Conservation (phyloP, 2,113 vertebrate species). For the Hystrix brachyura region DNA sequence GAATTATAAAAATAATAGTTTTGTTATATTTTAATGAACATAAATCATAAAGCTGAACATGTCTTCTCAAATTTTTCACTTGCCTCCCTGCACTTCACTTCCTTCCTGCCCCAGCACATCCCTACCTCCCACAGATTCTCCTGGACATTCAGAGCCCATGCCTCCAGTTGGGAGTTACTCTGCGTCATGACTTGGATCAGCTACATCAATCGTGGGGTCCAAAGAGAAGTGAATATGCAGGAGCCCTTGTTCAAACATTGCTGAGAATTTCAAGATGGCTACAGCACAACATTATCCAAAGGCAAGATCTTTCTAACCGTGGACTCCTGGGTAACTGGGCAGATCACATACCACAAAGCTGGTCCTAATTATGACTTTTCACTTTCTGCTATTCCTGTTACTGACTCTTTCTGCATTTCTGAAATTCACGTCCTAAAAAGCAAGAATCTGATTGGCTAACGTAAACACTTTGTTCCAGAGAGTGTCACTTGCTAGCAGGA, state of each 20-base stretch:
- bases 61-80: not conserved
- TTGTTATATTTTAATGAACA: conserved; percentile 26
- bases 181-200: not conserved
- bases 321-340: not conserved
- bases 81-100: not conserved
- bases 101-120: no score
- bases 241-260: not conserved
- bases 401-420: not conserved
- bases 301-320: not conserved
- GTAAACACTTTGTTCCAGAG: not conserved
- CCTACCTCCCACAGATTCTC: not conserved
- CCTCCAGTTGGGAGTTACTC: not conserved
- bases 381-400: not conserved
- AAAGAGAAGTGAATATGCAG: not conserved
- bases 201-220: not conserved
- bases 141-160: not conserved
- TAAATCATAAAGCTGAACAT: not conserved
- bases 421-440: not conserved
- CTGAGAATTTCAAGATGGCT: not conserved
- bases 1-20: not conserved
- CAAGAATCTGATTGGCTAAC: not conserved
- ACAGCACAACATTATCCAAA: not conserved
- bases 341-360: fast-evolving
- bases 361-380: not conserved
- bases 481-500: not conserved